These are phyloP conservation scores for Onychomys torridus DNA, from an alignment of 2,797 vertebrate species.

Conservation along the genomic window DNA sequence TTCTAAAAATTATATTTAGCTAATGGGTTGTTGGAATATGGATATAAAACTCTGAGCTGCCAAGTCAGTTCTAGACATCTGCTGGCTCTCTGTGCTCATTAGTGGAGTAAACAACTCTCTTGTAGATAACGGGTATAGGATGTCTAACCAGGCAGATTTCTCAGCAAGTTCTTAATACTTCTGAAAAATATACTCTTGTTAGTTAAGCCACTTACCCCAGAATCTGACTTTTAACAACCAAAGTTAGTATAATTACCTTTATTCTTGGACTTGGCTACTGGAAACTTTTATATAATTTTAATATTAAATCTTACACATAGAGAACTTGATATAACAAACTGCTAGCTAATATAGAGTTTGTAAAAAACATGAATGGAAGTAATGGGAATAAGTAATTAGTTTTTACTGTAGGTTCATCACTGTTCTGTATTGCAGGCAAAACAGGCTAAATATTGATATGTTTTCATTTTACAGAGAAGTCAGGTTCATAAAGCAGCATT, in stretches of 20 bases:
- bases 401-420: neutral
- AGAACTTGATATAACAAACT: neutral
- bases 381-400: neutral
- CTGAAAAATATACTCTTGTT: neutral
- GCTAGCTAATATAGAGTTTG: neutral
- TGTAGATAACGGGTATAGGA: conserved; percentile 60
- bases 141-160: conserved; percentile 33
- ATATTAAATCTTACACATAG: neutral
- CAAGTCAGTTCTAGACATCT: conserved; percentile 76
- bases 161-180: conserved; percentile 56
- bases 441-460: neutral
- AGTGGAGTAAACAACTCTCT: conserved; percentile 69
- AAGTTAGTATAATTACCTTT: conserved; percentile 18
- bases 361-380: neutral
- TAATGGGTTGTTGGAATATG: conserved; percentile 75
- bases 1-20: conserved; percentile 73
- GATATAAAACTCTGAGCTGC: conserved; percentile 62
- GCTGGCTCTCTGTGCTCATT: conserved; percentile 67
- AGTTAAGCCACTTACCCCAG: conserved; percentile 52
- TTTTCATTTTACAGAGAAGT: neutral
- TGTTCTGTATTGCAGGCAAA: neutral
- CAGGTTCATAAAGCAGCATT: neutral
- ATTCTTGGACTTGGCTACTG: neutral
- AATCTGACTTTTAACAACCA: conserved; percentile 51
- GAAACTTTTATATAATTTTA: neutral